Base-by-base conservation (phyloP, 1,140 invertebrate genomes). In the Pantala flavescens region DNA sequence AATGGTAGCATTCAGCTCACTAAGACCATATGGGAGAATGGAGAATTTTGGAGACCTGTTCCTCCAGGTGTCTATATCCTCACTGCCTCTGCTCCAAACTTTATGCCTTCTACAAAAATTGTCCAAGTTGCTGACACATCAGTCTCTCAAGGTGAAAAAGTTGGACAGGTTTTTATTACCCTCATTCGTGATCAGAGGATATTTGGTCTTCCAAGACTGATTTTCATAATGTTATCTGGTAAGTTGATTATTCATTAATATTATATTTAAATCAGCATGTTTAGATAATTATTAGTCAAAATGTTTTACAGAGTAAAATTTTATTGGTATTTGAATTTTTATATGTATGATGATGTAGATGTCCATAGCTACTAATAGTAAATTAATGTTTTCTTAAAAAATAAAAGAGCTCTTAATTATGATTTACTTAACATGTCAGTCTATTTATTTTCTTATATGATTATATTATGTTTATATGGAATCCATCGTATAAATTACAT, bases 171-270 rank as follows among this genome's bases (percentile, higher is more conserved):
- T 0, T 83, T 93, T 74, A 88, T 93, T 63, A 89, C 88, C 75
- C 79, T 94, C 73, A 83, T 85, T 36, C 83, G 82, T 24, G 87
- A 93, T 79, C 87, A 89, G 74, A 85, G 82, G 70, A 85, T 94
- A 42, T 81, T 90, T 75, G 92, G 92, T 0, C 83, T 94, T 83
- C 89, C 92, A 0, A 84, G 91, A 43, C 81, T 91, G 11, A 84
- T 89, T 0, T 94, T 94, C 79, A 87, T 93, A 70, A 85, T 92
- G 76, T 78, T 92, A 3, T 82, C 88, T 76, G 91, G 91, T 90
- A 81, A 75, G 49, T 63, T 36, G 28, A 2, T n/a, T n/a, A n/a
- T 19, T 5, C 14, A 63, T 63, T 63, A 14, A 7, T 21, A 63
- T 63, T 16, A 12, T 7, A 19, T 63, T 19, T 14, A 49, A 49